phyloP scores from a whole-genome alignment of 2,888 invertebrate species.

The Ochlodes sylvanus region DNA sequence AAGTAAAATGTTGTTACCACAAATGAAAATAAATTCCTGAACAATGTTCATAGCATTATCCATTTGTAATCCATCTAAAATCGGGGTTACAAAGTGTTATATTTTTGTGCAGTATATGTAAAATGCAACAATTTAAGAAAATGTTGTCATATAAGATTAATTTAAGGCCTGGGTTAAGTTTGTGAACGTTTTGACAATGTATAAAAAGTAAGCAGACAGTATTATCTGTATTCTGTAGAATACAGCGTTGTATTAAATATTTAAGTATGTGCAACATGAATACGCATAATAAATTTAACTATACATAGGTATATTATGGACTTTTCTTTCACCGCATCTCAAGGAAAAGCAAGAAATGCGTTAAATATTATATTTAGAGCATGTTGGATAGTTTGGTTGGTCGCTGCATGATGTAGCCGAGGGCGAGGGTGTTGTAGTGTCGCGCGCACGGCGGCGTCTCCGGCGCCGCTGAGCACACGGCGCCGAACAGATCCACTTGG shows the following conservation, averaged over 20 bases:
- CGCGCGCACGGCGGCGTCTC: slow-evolving; percentile 55
- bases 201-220: not conserved
- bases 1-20: too few relatives aligned
- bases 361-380: slow-evolving; percentile 17
- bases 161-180: not conserved
- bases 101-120: too few relatives aligned
- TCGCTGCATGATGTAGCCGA: slow-evolving; percentile 39
- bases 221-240: not conserved
- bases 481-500: slow-evolving; percentile 56
- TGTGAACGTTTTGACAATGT: not conserved
- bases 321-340: not conserved
- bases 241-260: not conserved
- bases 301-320: not conserved
- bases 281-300: not conserved
- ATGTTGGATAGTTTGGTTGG: slow-evolving; percentile 10
- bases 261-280: not conserved
- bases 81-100: too few relatives aligned
- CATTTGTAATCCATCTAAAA: too few relatives aligned
- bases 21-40: too few relatives aligned
- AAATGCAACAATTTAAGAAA: too few relatives aligned
- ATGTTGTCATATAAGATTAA: too few relatives aligned
- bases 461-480: slow-evolving; percentile 58
- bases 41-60: too few relatives aligned
- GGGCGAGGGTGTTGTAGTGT: slow-evolving; percentile 57
- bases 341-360: too few relatives aligned